Percentiles rank a stretch among this genome's conserved stretches.
Evolutionary conservation across 2,888 invertebrate species (phyloP).

Genomic region (Dryomyza anilis): DNA sequence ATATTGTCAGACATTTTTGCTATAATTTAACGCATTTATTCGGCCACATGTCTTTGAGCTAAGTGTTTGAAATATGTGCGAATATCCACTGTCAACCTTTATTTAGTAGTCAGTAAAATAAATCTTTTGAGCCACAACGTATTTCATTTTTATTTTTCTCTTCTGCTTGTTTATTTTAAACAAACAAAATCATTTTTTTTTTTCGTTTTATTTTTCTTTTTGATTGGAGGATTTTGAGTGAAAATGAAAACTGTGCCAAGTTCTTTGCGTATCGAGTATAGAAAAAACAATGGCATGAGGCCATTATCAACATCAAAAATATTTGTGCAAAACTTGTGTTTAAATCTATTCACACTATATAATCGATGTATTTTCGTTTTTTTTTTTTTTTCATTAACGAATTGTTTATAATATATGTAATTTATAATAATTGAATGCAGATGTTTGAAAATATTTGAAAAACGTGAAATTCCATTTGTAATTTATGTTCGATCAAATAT

Average conservation of each 20-base stretch:
- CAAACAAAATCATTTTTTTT: neutral
- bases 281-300: conserved; percentile 12
- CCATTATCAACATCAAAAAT: conserved; percentile 7
- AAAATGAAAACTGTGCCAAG: conserved; percentile 22
- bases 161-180: neutral
- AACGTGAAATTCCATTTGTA: too few relatives aligned
- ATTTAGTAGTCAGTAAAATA: conserved; percentile 2
- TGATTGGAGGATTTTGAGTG: neutral
- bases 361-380: too few relatives aligned
- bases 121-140: neutral
- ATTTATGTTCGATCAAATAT: too few relatives aligned
- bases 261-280: conserved; percentile 5
- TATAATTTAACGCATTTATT: neutral
- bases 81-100: conserved; percentile 7
- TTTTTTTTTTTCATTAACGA: too few relatives aligned
- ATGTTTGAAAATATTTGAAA: too few relatives aligned
- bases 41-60: neutral
- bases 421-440: too few relatives aligned
- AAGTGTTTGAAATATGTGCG: neutral
- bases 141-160: neutral
- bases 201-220: neutral
- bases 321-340: neutral
- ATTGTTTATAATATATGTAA: too few relatives aligned
- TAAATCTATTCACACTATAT: too few relatives aligned
- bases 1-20: neutral